A percentile compares a stretch with the other conserved stretches of the same genome.
These are phyloP conservation scores for Amaurobius ferox DNA, from an alignment of 2,888 invertebrate species.

Conservation along the genomic window DNA sequence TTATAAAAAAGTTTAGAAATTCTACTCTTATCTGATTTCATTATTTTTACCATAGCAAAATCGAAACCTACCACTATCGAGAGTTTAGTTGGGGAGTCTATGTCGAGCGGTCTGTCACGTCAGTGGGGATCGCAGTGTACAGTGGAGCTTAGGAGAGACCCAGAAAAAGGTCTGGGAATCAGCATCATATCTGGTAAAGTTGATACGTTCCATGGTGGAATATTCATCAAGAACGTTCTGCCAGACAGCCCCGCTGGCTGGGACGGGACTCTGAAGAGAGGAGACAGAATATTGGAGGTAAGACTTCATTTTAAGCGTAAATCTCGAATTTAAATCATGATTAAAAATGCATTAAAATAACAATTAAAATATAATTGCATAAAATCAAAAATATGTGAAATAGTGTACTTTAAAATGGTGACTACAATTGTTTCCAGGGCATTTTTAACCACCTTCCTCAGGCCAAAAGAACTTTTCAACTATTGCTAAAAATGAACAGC, in stretches of 20 bases:
- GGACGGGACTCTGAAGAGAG: conserved; percentile 87
- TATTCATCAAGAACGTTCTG: conserved; percentile 98
- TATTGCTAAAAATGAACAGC: no score
- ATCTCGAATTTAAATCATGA: no score
- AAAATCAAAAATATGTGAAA: no score
- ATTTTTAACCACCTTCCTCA: no score
- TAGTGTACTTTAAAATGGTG: no score
- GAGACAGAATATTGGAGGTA: conserved; percentile 90
- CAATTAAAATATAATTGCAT: no score
- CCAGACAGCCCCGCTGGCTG: conserved; percentile 94
- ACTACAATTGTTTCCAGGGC: no score
- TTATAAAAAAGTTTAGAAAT: no score
- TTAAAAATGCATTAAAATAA: no score
- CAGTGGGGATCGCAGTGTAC: conserved; percentile 90
- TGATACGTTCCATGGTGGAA: conserved; percentile 84
- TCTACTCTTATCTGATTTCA: no score
- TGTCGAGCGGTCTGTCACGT: conserved; percentile 10
- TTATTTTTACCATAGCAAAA: conserved; percentile 29
- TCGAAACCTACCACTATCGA: conserved; percentile 47
- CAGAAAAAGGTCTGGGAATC: conserved; percentile 91
- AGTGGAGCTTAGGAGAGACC: conserved; percentile 85
- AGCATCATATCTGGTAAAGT: conserved; percentile 96
- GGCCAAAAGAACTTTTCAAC: no score
- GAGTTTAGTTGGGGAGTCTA: conserved; percentile 21
- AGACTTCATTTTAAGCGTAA: no score